Evolutionary conservation across 2,113 vertebrate genomes (phyloP), one percentile per base, ranked within the genome.

Genomic region (Upupa epops): DNA sequence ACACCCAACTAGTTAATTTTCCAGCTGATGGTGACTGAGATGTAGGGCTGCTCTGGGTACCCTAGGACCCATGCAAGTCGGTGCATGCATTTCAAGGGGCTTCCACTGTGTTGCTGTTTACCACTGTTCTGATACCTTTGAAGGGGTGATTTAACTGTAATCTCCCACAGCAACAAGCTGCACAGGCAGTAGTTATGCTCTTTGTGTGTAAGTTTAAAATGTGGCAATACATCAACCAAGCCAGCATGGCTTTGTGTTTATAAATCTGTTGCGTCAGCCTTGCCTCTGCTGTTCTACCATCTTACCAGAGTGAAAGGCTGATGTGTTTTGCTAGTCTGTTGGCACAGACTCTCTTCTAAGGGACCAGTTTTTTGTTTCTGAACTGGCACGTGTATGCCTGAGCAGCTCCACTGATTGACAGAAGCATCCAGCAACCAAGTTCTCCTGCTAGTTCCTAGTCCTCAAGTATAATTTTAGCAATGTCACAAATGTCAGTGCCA

Each of bases 221-320:
- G 66, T 87, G 87, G 74, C 91, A 85, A 65, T 70, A 29, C 61
- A 92, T 94, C 81, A 79, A 25, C 32, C 46, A 58, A 75, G 59
- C 58, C 64, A 66, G 45, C 0, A 0, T 49, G 86, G 76, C 42
- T 81, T 32, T 68, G 37, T 82, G 75, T 93, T 93, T 89, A 65
- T 70, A 55, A 29, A 60, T 12, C 36, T 51, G 54, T 86, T 92
- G 87, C 58, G 46, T 82, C 82, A 83, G 54, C 61, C 71, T 76
- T 56, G 81, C 71, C 63, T 93, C 82, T 93, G 66, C 87, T 65
- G 78, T 89, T 81, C 49, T 87, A 78, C 89, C 78, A 8, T 54
- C 58, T 77, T 83, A 92, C 69, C 78, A n/a, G 74, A 54, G 42
- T 9, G 54, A 75, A 40, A 68, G 73, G 75, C 45, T 60, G 70